These are phyloP conservation scores for Drosophila bocqueti DNA, from an alignment of 1,140 invertebrate species.

Conservation along the genomic window DNA sequence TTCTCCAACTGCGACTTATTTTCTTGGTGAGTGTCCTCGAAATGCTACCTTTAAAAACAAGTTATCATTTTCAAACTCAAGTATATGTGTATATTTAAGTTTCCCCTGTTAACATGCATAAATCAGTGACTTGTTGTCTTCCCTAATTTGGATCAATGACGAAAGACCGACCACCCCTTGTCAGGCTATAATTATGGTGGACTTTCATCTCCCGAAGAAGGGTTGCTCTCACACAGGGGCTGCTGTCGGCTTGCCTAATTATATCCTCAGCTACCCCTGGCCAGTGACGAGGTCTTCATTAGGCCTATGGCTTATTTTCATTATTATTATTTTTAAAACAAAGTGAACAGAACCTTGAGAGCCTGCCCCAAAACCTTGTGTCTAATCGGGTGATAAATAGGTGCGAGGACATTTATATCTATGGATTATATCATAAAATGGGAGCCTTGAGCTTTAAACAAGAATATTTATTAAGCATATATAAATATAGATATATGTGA, in stretches of 20 bases:
- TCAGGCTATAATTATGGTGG: conserved; percentile 25
- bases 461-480: not conserved
- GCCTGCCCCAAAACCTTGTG: conserved; percentile 40
- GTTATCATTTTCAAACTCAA: not conserved
- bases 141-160: conserved; percentile 24
- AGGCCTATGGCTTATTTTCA: conserved; percentile 8
- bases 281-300: conserved; percentile 35
- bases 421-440: conserved; percentile 1
- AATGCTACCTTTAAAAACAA: not conserved
- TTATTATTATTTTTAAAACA: conserved; percentile 43
- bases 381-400: conserved; percentile 50
- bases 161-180: conserved; percentile 1
- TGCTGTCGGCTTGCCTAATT: conserved; percentile 31
- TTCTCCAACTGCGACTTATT: conserved; percentile 1
- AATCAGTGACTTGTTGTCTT: conserved; percentile 36
- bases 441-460: not conserved
- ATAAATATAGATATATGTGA: not conserved
- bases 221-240: conserved; percentile 19
- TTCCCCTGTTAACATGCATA: not conserved
- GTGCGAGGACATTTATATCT: conserved; percentile 2
- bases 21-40: not conserved
- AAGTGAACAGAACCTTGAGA: conserved; percentile 28
- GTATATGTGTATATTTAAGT: too few relatives aligned
- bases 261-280: conserved; percentile 21
- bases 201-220: conserved; percentile 22